Base-by-base conservation (phyloP, 1,140 invertebrate species). In the Ostrea edulis region DNA sequence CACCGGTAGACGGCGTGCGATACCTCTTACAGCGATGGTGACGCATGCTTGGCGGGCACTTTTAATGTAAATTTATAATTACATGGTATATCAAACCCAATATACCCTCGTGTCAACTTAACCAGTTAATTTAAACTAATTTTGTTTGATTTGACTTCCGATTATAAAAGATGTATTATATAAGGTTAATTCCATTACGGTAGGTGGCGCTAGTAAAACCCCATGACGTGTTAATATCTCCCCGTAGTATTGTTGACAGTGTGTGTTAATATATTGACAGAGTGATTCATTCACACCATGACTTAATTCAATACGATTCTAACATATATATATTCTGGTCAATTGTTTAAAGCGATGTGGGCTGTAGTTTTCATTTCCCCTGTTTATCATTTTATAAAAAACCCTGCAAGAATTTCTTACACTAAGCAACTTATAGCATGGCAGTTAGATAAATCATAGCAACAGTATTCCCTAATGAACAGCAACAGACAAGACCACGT, bases 191-290 rank as follows among this genome's bases (percentile, higher is more conserved):
- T 77, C 68, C 14, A 77, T 77, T 29, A 35, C 68, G 25, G 68
- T 22, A 29, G 22, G 29, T 8, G 68, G 68, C 68, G 25, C 68
- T 22, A 77, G 68, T 25, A 9, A 11, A 25, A 12, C 68, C 25
- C 25, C 68, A 35, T 29, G 68, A 77, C 2, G 29, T 35, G 25
- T 77, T 5, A 17, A 29, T 77, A 77, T 77, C 68, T 77, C 68
- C 68, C 68, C 29, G 8, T 22, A 17, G 68, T 14, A 14, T 29
- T 29, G 25, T 25, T 77, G 68, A 77, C 68, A 77, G 68, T 77
- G 68, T 77, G 68, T 77, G 68, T 77, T 77, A 29, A 77, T 77
- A 77, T 77, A 77, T 77, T 77, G 68, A 25, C 68, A 77, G 14
- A 8, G 25, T 77, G 25, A 77, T 77, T 77, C 68, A 77, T 77